A percentile compares a stretch with the other conserved stretches of the same genome.
These are phyloP conservation scores for Leptinotarsa tumamoca DNA, from an alignment of 2,888 invertebrate genomes.

Conservation along the genomic window DNA sequence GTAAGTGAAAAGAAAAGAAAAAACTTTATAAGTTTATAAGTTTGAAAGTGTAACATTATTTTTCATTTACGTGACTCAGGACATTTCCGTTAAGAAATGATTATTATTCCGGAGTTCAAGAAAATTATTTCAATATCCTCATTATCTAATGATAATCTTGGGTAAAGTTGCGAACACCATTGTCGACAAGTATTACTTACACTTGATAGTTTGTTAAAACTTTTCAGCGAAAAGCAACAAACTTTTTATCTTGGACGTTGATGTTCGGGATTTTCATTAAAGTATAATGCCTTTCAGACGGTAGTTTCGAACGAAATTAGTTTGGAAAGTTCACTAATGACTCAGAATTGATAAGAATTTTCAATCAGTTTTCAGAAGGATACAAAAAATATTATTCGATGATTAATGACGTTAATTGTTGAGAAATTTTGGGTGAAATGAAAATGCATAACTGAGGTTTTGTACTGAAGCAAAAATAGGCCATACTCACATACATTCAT, in stretches of 20 bases:
- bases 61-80: too few species aligned
- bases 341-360: slow-evolving; percentile 1
- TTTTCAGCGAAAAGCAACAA: slow-evolving; percentile 11
- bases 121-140: background rate
- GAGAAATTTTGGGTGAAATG: background rate
- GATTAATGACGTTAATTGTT: background rate
- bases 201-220: slow-evolving; percentile 12
- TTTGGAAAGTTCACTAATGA: slow-evolving; percentile 6
- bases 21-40: too few species aligned
- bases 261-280: slow-evolving; percentile 11
- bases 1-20: too few species aligned
- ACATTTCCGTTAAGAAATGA: too few species aligned
- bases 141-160: background rate
- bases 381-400: background rate
- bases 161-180: background rate
- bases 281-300: background rate
- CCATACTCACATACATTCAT: too few species aligned
- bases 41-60: too few species aligned
- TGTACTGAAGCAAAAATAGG: too few species aligned
- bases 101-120: background rate
- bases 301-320: slow-evolving; percentile 10
- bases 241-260: slow-evolving; percentile 10
- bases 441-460: too few species aligned
- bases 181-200: slow-evolving; percentile 2
- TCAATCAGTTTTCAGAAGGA: slow-evolving; percentile 6